A percentile compares a stretch with the other conserved stretches of the same genome.
These are phyloP conservation scores for Resseliella maxima DNA, from an alignment of 2,888 invertebrate species.

Conservation along the genomic window DNA sequence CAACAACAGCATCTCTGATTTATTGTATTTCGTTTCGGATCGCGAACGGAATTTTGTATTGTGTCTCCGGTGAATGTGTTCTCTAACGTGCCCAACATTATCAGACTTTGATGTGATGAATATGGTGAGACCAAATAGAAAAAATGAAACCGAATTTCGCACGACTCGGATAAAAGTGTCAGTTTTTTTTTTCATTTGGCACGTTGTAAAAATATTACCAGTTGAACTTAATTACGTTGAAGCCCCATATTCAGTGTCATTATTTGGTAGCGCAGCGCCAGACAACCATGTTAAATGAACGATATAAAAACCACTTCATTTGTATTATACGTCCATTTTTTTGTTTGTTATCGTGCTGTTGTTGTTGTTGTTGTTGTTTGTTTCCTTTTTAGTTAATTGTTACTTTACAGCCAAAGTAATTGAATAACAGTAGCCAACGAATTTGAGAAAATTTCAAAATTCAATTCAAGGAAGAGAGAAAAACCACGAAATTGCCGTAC, in stretches of 20 bases:
- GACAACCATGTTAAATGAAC: background rate
- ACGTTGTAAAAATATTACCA: background rate
- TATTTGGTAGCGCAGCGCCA: background rate
- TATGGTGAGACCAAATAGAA: no score
- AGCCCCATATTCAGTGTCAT: background rate
- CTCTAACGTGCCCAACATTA: background rate
- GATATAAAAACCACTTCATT: background rate
- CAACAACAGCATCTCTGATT: background rate
- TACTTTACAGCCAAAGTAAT: conserved; percentile 25
- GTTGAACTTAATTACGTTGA: background rate
- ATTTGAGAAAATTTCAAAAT: background rate
- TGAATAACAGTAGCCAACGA: background rate
- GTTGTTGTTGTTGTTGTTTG: background rate
- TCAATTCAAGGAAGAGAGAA: background rate
- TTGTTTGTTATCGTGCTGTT: background rate
- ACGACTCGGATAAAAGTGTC: background rate
- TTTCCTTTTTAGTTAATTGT: background rate
- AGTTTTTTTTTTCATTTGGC: background rate
- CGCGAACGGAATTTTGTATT: background rate
- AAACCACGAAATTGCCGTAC: conserved; percentile 40
- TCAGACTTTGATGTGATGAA: background rate
- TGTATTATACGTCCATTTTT: background rate
- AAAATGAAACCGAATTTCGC: no score
- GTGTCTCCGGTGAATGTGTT: background rate
- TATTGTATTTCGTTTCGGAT: background rate